Percentiles rank a stretch among this genome's conserved stretches.
Conservation (phyloP, 2,113 vertebrate species). For the Crocuta crocuta region DNA sequence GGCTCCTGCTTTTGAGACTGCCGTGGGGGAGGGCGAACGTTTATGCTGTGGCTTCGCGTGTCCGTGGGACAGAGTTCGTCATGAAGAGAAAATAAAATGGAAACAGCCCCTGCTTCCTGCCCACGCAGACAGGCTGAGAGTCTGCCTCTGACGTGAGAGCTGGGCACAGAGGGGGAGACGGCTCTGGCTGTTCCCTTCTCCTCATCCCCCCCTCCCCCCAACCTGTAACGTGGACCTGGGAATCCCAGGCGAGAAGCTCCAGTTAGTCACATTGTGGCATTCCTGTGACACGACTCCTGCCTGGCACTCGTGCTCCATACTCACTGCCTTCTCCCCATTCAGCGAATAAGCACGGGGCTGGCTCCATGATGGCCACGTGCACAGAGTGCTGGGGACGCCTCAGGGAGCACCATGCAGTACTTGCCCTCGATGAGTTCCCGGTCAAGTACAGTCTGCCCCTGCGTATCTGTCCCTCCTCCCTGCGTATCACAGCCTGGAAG, state of each 20-base stretch:
- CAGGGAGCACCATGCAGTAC: not conserved
- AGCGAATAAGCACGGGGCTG: rapidly evolving
- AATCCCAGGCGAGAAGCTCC: not conserved
- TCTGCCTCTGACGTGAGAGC: constrained; percentile 64
- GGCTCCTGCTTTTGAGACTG: constrained; percentile 43
- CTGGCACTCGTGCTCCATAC: no score
- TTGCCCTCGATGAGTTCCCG: not conserved
- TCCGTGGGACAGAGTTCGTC: constrained; percentile 68
- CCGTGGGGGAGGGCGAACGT: not conserved
- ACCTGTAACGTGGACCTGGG: not conserved
- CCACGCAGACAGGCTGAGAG: constrained; percentile 60
- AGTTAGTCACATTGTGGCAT: not conserved
- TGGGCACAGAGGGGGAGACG: not conserved
- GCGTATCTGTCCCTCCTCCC: not conserved
- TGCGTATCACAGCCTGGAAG: not conserved
- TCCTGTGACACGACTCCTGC: not conserved
- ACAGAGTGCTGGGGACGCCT: rapidly evolving
- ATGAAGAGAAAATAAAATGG: constrained; percentile 73
- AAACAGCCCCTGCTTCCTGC: constrained; percentile 70
- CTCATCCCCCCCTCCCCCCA: not conserved
- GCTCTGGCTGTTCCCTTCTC: constrained; percentile 37
- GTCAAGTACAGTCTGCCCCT: not conserved
- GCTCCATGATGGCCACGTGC: not conserved
- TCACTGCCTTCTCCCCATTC: not conserved
- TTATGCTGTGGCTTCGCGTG: constrained; percentile 25